Conservation (phyloP, 2,888 invertebrate species). For the Protophormia terraenovae region DNA sequence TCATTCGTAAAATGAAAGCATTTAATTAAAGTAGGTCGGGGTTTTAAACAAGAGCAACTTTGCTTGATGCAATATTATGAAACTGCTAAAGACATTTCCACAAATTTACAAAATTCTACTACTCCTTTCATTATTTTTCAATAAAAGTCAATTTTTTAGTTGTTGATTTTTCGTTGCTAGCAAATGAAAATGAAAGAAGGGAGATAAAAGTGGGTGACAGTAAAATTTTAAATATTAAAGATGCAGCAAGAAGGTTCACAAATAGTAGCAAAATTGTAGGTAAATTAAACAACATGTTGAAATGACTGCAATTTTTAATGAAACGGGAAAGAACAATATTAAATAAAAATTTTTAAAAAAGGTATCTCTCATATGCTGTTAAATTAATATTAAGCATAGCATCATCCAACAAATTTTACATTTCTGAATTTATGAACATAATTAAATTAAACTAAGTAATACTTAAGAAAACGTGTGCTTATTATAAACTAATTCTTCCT, state of each 20-base stretch:
- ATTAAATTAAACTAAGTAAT: background rate
- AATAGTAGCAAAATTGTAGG: background rate
- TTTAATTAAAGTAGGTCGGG: slow-evolving; percentile 58
- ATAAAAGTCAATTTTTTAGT: slow-evolving; percentile 13
- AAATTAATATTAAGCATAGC: too few species aligned
- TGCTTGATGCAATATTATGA: background rate
- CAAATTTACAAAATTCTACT: background rate
- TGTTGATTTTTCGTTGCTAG: background rate
- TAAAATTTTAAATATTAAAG: background rate
- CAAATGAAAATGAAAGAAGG: background rate
- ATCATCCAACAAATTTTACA: too few species aligned
- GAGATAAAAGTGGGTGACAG: too few species aligned
- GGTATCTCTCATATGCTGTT: too few species aligned
- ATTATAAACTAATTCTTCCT: too few species aligned
- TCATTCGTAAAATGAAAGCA: slow-evolving; percentile 15
- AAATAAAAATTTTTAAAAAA: too few species aligned
- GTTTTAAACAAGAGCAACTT: background rate
- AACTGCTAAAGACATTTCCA: background rate
- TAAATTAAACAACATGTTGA: background rate
- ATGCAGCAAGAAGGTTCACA: background rate
- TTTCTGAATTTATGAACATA: background rate
- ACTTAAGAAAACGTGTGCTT: too few species aligned
- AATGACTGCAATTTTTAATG: background rate
- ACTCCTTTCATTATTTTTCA: background rate
- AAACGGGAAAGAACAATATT: too few species aligned